Evolutionary conservation across 2,113 vertebrate species (phyloP), one percentile per base, ranked within the genome.

Genomic region (Nothocercus julius): DNA sequence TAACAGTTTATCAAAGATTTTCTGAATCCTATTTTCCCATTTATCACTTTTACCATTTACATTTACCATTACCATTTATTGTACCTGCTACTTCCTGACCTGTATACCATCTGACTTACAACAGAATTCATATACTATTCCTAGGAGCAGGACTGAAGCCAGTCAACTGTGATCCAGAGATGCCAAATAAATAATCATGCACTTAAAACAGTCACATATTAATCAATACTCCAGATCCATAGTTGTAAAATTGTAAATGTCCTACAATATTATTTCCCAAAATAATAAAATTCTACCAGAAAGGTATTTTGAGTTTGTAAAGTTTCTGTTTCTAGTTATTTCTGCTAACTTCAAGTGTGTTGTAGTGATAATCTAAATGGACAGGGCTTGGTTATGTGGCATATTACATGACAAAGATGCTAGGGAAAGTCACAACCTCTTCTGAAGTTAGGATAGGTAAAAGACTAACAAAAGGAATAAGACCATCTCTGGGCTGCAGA

Each of bases 381-480:
- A 59, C 21, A 45, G 36, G 20, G 85, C 90, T 45, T n/a, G 6
- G 16, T 56, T 73, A 64, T 0, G 0, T 80, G 36, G 13, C 12
- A 13, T 42, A 13, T 53, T 82, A 67, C 5, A 21, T 70, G 47
- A 38, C 28, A 69, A 77, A 14, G 8, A 38, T 73, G 21, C 13
- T 88, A 24, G 9, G 14, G 85, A 68, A 53, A 51, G 13, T 83
- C 42, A 40, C 44, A 40, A 27, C 4, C 36, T 36, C 27, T 47
- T 49, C 30, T 38, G 32, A 69, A 69, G 24, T n/a, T 1, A 36
- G 5, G 3, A 38, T 40, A 17, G 14, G 4, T 72, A 25, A 70
- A 67, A 21, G 58, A 5, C 4, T 45, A 56, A 44, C 27, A 36
- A 74, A 85, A 78, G 21, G 5, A 84, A 36, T n/a, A 78, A 62